phyloP scores from a whole-genome alignment of 2,113 vertebrate genomes.

The Mobula hypostoma region DNA sequence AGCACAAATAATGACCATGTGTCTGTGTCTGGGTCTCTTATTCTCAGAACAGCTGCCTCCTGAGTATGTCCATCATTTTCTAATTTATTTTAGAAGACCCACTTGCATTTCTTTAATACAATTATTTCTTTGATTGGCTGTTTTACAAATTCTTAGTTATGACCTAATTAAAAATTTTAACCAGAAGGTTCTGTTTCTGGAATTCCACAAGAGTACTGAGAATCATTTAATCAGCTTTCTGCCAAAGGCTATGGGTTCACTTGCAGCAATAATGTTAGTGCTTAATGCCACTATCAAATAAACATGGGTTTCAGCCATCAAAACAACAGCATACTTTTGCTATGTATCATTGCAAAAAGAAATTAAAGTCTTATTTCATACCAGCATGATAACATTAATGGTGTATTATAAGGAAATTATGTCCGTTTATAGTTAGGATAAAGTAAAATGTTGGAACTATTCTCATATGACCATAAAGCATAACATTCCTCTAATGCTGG shows the following conservation, averaged over 20 bases:
- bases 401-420: background rate
- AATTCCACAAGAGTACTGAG: background rate
- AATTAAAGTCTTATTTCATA: background rate
- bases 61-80: no score
- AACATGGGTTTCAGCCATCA: background rate
- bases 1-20: no score
- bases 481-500: no score
- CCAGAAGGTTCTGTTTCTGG: background rate
- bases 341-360: background rate
- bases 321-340: background rate
- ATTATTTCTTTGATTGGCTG: background rate
- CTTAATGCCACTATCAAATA: background rate
- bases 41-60: no score
- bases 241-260: background rate
- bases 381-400: background rate
- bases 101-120: no score
- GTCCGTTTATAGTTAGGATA: background rate
- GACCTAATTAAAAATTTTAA: background rate
- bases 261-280: background rate
- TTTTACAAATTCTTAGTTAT: background rate
- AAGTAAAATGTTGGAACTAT: background rate
- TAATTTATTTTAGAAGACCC: no score
- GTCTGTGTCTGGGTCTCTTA: no score
- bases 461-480: background rate
- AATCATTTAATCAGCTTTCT: background rate